Conservation (phyloP, 2,888 invertebrate species). For the Thyatira batis region DNA sequence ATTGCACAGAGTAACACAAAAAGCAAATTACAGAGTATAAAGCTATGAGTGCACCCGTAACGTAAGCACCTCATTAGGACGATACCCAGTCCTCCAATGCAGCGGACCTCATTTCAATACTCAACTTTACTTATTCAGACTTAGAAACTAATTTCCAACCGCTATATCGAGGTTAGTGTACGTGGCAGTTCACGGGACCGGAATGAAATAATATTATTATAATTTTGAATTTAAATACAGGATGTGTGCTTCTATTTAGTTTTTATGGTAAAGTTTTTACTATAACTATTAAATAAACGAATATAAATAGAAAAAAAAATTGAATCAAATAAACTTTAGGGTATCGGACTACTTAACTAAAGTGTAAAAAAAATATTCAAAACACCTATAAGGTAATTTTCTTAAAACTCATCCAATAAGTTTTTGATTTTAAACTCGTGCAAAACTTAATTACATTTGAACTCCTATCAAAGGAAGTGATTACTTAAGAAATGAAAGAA, state of each 20-base stretch:
- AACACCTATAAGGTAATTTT: too few relatives aligned
- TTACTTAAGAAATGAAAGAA: neutral
- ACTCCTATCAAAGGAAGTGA: neutral
- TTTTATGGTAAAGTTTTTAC: too few relatives aligned
- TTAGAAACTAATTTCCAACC: neutral
- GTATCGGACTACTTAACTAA: too few relatives aligned
- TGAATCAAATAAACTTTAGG: too few relatives aligned
- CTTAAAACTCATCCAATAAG: too few relatives aligned
- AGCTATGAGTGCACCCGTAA: conserved; percentile 25
- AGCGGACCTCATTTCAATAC: neutral
- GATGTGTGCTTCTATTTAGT: too few relatives aligned
- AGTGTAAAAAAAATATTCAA: neutral
- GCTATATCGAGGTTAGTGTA: neutral
- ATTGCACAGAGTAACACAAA: conserved; percentile 21
- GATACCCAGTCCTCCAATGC: conserved; percentile 8
- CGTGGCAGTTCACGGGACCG: neutral
- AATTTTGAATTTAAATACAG: neutral
- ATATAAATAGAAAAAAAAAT: too few relatives aligned
- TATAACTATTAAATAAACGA: too few relatives aligned
- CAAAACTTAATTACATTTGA: neutral
- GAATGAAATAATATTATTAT: neutral
- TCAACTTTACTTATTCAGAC: neutral
- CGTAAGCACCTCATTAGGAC: conserved; percentile 41
- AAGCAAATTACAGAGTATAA: conserved; percentile 35
- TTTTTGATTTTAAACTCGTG: neutral